Percentiles rank a stretch among this genome's conserved stretches.
Evolutionary conservation across 2,888 invertebrate species (phyloP).

Genomic region (Periphyllus acericola): DNA sequence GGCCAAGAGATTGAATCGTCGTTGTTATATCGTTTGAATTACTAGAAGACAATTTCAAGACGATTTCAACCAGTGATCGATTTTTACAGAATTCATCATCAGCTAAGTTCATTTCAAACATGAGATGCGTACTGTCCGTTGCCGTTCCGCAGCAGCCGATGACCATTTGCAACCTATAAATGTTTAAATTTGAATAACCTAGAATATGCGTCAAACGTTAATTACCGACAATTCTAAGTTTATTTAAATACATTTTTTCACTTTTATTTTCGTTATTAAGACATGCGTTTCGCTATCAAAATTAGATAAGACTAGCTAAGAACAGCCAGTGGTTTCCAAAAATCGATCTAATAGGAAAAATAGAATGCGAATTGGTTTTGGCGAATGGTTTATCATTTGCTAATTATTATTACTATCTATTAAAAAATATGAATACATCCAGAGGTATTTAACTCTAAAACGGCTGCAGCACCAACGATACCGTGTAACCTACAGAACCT

Average conservation of each 20-base stretch:
- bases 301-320: no score
- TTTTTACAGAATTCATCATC: slow-evolving; percentile 90
- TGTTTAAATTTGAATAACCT: no score
- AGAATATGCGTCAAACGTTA: neutral
- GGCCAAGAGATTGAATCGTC: slow-evolving; percentile 75
- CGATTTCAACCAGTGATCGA: slow-evolving; percentile 70
- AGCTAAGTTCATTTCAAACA: slow-evolving; percentile 90
- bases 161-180: neutral
- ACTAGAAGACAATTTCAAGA: slow-evolving; percentile 85
- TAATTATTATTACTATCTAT: no score
- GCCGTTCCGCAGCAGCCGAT: neutral
- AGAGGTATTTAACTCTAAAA: no score
- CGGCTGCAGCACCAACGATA: no score
- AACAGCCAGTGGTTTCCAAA: no score
- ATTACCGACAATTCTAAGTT: neutral
- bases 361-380: no score
- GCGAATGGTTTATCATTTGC: no score
- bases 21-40: slow-evolving; percentile 69
- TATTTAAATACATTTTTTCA: neutral
- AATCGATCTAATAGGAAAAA: no score
- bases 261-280: neutral
- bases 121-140: slow-evolving; percentile 69
- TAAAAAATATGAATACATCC: no score
- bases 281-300: no score
- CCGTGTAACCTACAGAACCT: no score